Evolutionary conservation across 2,797 vertebrate genomes (phyloP).

Genomic region (Tolypeutes matacus): DNA sequence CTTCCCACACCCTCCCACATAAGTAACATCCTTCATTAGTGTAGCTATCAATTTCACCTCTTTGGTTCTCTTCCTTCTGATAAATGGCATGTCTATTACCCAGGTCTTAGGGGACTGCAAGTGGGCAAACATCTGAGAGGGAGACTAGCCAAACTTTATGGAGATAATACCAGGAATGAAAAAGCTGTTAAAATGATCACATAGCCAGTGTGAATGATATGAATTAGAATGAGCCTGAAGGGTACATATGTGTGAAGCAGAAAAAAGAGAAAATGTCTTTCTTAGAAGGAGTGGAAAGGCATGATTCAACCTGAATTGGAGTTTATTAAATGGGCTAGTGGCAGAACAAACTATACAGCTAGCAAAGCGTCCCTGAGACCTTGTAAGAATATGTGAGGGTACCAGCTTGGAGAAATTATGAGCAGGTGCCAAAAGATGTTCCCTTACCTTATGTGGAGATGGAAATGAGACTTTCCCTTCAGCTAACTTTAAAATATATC

Average conservation of each 20-base stretch:
- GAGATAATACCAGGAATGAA: not conserved
- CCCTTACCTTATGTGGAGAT: not conserved
- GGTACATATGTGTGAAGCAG: not conserved
- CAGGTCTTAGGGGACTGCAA: constrained; percentile 34
- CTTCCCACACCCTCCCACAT: no score
- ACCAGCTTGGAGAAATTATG: not conserved
- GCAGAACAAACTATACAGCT: not conserved
- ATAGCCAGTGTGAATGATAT: not conserved
- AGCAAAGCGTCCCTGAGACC: not conserved
- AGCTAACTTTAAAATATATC: not conserved
- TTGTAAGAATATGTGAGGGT: constrained; percentile 18
- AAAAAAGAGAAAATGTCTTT: not conserved
- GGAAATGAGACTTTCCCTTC: constrained; percentile 8
- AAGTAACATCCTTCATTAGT: no score
- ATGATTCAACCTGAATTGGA: not conserved
- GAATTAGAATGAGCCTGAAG: constrained; percentile 4
- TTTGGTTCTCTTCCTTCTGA: not conserved
- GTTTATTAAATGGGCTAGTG: not conserved
- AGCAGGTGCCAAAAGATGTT: not conserved
- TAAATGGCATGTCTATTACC: not conserved
- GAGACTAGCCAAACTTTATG: not conserved
- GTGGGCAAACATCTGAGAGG: not conserved
- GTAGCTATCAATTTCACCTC: not conserved
- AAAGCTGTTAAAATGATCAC: constrained; percentile 8
- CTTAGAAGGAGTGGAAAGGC: not conserved